These are phyloP conservation scores for Sipha maydis DNA, from an alignment of 2,888 invertebrate species.

Conservation along the genomic window DNA sequence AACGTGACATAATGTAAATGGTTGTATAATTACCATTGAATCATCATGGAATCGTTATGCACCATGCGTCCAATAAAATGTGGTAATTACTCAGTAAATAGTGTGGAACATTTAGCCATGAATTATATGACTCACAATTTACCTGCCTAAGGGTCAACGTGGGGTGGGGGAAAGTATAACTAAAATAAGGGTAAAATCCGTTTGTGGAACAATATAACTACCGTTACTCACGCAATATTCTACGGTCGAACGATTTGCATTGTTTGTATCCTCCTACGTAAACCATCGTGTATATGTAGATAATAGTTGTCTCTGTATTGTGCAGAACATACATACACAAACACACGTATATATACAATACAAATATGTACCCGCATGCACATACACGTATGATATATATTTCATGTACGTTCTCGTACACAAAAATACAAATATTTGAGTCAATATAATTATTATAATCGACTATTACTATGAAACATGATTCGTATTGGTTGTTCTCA, in stretches of 20 bases:
- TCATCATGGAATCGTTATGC: conserved; percentile 42
- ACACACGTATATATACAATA: neutral
- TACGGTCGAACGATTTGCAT: conserved; percentile 32
- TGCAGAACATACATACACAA: neutral
- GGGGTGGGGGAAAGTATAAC: neutral
- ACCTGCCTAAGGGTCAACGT: conserved; percentile 31
- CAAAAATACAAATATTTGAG: neutral
- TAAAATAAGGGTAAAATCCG: conserved; percentile 52
- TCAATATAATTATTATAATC: neutral
- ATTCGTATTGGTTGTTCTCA: neutral
- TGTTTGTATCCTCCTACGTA: conserved; percentile 18
- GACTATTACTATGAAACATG: neutral
- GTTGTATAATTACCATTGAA: conserved; percentile 46
- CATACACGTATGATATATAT: neutral
- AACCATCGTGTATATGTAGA: neutral
- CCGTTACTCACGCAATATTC: conserved; percentile 54
- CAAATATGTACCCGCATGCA: neutral
- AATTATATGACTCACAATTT: conserved; percentile 38
- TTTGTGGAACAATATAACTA: conserved; percentile 54
- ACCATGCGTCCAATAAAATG: conserved; percentile 42
- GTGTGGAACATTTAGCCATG: conserved; percentile 44
- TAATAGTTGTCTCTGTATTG: neutral
- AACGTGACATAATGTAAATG: conserved; percentile 40
- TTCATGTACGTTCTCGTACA: no score
- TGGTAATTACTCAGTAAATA: conserved; percentile 57